A percentile compares a stretch with the other conserved stretches of the same genome.
These are phyloP conservation scores for Rhopalosiphum nymphaeae DNA, from an alignment of 2,888 invertebrate genomes.

Conservation along the genomic window DNA sequence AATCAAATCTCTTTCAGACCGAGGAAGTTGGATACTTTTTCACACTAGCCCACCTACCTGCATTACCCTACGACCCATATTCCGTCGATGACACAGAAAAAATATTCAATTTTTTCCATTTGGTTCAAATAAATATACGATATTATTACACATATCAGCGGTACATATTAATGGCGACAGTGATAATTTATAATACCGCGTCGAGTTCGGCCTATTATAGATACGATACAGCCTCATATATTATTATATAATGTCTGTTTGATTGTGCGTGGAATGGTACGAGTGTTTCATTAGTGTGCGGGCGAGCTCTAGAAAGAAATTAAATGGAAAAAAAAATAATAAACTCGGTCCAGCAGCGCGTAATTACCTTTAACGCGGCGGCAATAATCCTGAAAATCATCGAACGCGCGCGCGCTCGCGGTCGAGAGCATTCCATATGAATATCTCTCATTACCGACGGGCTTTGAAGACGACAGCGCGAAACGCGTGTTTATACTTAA, in stretches of 20 bases:
- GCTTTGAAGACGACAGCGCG: slow-evolving; percentile 44
- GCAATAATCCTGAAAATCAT: slow-evolving; percentile 36
- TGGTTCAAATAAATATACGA: not conserved
- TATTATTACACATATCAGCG: not conserved
- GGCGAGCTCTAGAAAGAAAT: slow-evolving; percentile 22
- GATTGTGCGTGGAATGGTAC: not conserved
- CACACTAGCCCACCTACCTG: not conserved
- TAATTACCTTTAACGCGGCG: slow-evolving; percentile 36
- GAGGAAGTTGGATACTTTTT: not conserved
- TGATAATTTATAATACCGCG: slow-evolving; percentile 4
- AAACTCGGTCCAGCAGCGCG: slow-evolving; percentile 14
- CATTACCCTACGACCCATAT: not conserved
- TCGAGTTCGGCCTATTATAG: not conserved
- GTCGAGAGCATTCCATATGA: slow-evolving; percentile 29
- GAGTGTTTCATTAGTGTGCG: slow-evolving; percentile 37
- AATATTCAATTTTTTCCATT: not conserved
- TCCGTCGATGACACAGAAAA: not conserved
- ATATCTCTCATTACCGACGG: slow-evolving; percentile 40
- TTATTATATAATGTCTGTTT: slow-evolving; percentile 21
- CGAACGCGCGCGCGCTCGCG: not conserved
- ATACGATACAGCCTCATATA: not conserved
- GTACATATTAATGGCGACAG: not conserved
- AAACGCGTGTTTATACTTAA: slow-evolving; percentile 49
- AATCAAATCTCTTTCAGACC: not conserved
- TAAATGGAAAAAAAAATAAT: not conserved